phyloP scores from a whole-genome alignment of 2,888 invertebrate genomes.

The Charanyca ferruginea region DNA sequence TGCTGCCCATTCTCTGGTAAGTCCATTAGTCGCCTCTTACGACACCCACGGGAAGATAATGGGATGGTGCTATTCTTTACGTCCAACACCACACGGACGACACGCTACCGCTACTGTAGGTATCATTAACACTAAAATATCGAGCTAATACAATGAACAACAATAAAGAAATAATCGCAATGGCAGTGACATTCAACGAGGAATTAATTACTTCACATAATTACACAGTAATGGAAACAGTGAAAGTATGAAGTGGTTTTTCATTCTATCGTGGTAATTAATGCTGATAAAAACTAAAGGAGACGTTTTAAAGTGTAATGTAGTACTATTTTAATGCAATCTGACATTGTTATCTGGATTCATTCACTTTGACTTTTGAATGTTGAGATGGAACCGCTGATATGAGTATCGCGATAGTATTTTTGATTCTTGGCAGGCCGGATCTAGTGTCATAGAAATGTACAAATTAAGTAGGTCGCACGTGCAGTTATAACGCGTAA shows the following conservation, averaged over 20 bases:
- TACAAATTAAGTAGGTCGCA: no score
- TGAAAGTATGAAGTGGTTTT: conserved; percentile 63
- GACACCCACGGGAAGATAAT: no score
- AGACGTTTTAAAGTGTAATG: conserved; percentile 20
- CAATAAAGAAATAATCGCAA: conserved; percentile 14
- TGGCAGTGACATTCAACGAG: conserved; percentile 41
- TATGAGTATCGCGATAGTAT: conserved; percentile 5
- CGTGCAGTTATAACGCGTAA: no score
- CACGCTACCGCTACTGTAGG: no score
- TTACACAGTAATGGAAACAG: conserved; percentile 41
- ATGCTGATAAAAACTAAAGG: conserved; percentile 17
- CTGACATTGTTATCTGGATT: conserved; percentile 51
- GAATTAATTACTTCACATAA: conserved; percentile 46
- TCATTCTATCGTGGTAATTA: conserved; percentile 30
- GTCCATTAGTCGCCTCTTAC: no score
- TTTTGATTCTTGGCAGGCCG: neutral
- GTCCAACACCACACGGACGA: no score
- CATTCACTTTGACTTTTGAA: conserved; percentile 33
- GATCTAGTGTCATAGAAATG: neutral
- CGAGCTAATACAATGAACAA: conserved; percentile 15
- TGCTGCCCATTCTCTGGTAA: no score
- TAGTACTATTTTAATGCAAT: conserved; percentile 31
- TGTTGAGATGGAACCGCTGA: conserved; percentile 5
- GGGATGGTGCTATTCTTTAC: no score
- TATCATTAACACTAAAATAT: conserved; percentile 19